Base-by-base conservation (phyloP, 2,797 vertebrate genomes). In the Botia kubotai region DNA sequence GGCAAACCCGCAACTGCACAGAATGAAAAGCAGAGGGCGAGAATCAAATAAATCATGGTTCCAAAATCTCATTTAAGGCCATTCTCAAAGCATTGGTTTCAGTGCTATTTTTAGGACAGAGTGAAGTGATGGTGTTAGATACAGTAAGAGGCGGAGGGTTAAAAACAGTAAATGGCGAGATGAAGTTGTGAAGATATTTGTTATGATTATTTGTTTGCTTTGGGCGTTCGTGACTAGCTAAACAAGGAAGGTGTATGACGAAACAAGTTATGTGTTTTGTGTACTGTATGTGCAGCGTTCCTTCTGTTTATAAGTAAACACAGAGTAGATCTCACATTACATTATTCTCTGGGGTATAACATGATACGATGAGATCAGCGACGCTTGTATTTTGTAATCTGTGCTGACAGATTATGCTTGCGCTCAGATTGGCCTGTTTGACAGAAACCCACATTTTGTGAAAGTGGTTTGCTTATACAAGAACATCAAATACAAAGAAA, bases 1-100 rank as follows among this genome's bases (percentile, higher is more conserved):
- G 82, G 86, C 88, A 91, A 91, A 91, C 90, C 58, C 50, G 85
- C 67, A 71, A 86, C 89, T 86, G 88, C 88, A 87, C 62, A 75
- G 90, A 94, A 93, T 93, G 87, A 86, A 88, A 93, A 93, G 87
- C 87, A 89, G 87, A 86, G 80, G 82, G 81, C 72, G 86, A 84
- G 85, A 86, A 65, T 48, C 58, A 75, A 70, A 63, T 39, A 39
- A 80, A 71, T 62, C 55, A n/a, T 43, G 63, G 36, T 43, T 58
- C 48, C 29, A 82, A 65, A 82, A 81, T 79, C 46, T 78, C 43
- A 83, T 86, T 82, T 75, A 77, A 70, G 74, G 69, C 58, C 23
- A 79, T 76, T 85, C 39, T 52, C 68, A 48, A 4, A 73, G 69
- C 62, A 57, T 50, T 58, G 65, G 48, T 69, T 58, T 83, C 36